Conservation (phyloP, 2,113 vertebrate species). For the Cnemophilus loriae region DNA sequence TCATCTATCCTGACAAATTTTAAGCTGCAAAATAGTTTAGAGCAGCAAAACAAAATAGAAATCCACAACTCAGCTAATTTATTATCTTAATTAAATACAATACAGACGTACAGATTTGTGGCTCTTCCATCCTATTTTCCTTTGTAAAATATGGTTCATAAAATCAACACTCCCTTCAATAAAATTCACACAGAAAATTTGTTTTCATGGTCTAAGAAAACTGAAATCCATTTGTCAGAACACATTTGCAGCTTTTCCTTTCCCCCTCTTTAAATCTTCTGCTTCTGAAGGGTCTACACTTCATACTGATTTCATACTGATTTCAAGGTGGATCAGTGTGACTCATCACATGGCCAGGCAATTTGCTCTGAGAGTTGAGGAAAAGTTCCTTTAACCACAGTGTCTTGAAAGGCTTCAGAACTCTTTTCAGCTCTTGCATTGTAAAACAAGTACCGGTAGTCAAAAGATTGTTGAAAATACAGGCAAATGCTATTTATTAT, state of each 20-base stretch:
- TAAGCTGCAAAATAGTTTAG: neutral
- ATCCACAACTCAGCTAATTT: neutral
- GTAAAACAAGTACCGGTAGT: neutral
- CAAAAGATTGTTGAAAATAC: neutral
- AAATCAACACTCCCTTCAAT: neutral
- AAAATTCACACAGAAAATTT: conserved; percentile 9
- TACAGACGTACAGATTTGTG: neutral
- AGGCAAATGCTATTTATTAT: neutral
- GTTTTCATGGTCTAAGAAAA: conserved; percentile 22
- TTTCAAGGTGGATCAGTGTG: conserved; percentile 32
- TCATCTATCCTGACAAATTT: neutral
- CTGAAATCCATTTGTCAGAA: conserved; percentile 26
- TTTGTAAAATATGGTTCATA: neutral
- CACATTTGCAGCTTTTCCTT: neutral
- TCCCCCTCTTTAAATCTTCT: neutral
- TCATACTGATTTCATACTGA: conserved; percentile 20
- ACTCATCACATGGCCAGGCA: neutral
- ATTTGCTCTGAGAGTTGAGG: conserved; percentile 4
- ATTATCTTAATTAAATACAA: neutral
- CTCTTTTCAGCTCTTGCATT: neutral
- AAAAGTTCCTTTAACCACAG: conserved; percentile 3
- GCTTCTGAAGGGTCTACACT: conserved; percentile 33
- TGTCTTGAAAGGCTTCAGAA: neutral
- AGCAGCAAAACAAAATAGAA: neutral
- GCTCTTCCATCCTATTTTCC: neutral